Evolutionary conservation across 2,797 vertebrate genomes (phyloP).

Genomic region (Choloepus didactylus): DNA sequence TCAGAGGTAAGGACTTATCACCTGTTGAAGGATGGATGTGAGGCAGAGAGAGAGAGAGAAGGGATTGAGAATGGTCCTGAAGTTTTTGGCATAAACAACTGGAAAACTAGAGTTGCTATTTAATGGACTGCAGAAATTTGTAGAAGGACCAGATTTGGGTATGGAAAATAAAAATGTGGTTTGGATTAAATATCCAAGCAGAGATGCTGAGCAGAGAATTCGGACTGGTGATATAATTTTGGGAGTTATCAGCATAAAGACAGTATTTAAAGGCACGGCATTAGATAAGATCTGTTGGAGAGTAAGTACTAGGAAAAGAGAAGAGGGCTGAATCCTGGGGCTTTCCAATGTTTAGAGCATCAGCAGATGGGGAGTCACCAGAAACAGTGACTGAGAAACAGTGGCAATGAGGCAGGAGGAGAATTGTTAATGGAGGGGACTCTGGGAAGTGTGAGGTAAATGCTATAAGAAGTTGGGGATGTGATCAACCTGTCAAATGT

Average conservation of each 20-base stretch:
- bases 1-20: background rate
- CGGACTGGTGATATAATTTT: background rate
- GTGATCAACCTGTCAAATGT: background rate
- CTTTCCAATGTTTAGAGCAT: background rate
- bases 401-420: background rate
- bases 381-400: background rate
- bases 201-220: background rate
- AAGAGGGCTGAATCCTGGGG: background rate
- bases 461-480: background rate
- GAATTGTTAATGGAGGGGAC: too few species aligned
- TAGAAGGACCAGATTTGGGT: background rate
- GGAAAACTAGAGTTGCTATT: background rate
- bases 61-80: too few species aligned
- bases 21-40: background rate
- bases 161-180: conserved; percentile 1
- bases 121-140: background rate
- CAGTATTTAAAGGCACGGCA: background rate
- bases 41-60: background rate
- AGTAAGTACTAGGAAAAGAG: conserved; percentile 3
- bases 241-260: background rate
- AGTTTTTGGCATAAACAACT: too few species aligned
- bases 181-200: background rate
- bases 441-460: conserved; percentile 5
- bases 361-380: background rate
- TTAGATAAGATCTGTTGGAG: background rate